Percentiles rank a stretch among this genome's conserved stretches.
Conservation (phyloP, 1,140 invertebrate genomes). For the Brachionus koreanus region DNA sequence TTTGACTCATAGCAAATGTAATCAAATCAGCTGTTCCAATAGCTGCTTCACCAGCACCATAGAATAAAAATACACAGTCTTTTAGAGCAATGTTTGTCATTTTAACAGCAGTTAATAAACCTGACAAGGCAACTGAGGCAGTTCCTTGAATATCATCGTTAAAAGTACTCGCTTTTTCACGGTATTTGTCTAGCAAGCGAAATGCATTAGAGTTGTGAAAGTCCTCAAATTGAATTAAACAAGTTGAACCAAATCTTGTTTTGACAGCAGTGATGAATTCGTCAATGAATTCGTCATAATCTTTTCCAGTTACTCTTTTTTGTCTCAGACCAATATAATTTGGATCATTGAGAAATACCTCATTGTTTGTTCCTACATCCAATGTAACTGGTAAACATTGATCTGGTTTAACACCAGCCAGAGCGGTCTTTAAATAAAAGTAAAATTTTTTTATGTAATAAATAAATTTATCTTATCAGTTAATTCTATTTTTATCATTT, state of each 20-base stretch:
- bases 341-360: slow-evolving; percentile 27
- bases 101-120: slow-evolving; percentile 74
- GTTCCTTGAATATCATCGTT: slow-evolving; percentile 95
- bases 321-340: slow-evolving; percentile 43
- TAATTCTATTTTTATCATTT: no score
- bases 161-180: slow-evolving; percentile 80
- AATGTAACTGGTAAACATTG: slow-evolving; percentile 46
- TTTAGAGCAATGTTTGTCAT: slow-evolving; percentile 72
- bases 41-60: slow-evolving; percentile 84
- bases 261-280: slow-evolving; percentile 46
- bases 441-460: slow-evolving; percentile 47
- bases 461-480: slow-evolving; percentile 76
- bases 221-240: slow-evolving; percentile 81
- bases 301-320: slow-evolving; percentile 26
- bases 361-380: slow-evolving; percentile 23
- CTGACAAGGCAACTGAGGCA: slow-evolving; percentile 83
- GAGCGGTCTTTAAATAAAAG: slow-evolving; percentile 46
- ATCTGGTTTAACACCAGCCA: slow-evolving; percentile 53
- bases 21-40: slow-evolving; percentile 82
- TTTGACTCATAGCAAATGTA: slow-evolving; percentile 75
- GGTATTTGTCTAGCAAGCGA: slow-evolving; percentile 71
- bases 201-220: slow-evolving; percentile 75
- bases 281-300: slow-evolving; percentile 48
- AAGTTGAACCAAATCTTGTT: slow-evolving; percentile 52
- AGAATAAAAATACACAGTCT: slow-evolving; percentile 80